Evolutionary conservation across 2,113 vertebrate species (phyloP).

Genomic region (Dasypus novemcinctus): DNA sequence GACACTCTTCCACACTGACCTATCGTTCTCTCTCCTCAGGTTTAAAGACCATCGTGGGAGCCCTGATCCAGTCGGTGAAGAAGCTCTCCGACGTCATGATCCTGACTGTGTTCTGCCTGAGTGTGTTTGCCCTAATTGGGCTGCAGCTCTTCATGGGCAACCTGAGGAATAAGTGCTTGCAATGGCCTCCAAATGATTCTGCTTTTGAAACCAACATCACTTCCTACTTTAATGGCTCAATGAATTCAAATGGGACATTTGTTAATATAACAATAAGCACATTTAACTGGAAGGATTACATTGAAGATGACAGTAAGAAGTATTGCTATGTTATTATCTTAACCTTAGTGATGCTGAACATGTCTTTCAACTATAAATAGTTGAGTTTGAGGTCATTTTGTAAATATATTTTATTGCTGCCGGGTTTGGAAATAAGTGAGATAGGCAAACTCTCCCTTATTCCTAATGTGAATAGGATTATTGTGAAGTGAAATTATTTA

Average conservation of each 20-base stretch:
- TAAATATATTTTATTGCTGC: neutral
- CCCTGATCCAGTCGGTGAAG: slow-evolving; percentile 97
- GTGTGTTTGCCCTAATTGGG: slow-evolving; percentile 97
- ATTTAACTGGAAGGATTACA: slow-evolving; percentile 91
- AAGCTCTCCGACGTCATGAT: slow-evolving; percentile 98
- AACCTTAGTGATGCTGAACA: slow-evolving; percentile 23
- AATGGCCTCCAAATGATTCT: slow-evolving; percentile 78
- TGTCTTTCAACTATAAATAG: slow-evolving; percentile 44
- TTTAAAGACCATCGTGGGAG: slow-evolving; percentile 96
- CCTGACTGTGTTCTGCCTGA: slow-evolving; percentile 97
- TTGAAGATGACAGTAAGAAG: slow-evolving; percentile 86
- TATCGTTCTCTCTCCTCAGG: slow-evolving; percentile 83
- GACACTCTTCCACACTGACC: neutral
- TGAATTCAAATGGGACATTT: slow-evolving; percentile 81
- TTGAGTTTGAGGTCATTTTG: neutral
- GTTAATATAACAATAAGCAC: slow-evolving; percentile 78
- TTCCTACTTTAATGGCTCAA: slow-evolving; percentile 80
- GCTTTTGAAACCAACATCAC: slow-evolving; percentile 82
- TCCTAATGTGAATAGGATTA: neutral
- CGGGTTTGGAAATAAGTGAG: slow-evolving; percentile 32
- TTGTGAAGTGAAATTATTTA: slow-evolving; percentile 31
- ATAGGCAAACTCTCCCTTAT: neutral
- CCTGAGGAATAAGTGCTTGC: slow-evolving; percentile 94
- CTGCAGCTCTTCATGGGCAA: slow-evolving; percentile 99
- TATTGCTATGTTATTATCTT: slow-evolving; percentile 52